phyloP scores from a whole-genome alignment of 1,140 invertebrate species.

The Drosophila ficusphila region DNA sequence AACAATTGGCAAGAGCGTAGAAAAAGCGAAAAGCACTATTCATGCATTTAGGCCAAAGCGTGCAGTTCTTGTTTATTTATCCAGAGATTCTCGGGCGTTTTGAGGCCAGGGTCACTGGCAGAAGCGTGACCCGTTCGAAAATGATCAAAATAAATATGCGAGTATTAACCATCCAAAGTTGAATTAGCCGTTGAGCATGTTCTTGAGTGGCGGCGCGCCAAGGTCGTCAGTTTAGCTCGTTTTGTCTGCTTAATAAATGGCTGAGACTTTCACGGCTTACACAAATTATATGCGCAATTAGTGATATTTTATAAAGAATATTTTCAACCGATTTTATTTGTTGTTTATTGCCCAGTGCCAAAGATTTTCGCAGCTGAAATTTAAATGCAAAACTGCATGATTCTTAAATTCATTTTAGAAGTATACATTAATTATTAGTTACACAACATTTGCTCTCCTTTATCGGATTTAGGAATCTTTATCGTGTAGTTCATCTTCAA shows the following conservation, averaged over 20 bases:
- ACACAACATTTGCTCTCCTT: not conserved
- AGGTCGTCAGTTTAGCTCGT: conserved; percentile 29
- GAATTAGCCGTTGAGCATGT: conserved; percentile 16
- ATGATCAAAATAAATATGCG: conserved; percentile 24
- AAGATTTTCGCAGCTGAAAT: too few relatives aligned
- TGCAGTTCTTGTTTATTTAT: not conserved
- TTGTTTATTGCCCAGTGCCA: too few relatives aligned
- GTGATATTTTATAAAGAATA: not conserved
- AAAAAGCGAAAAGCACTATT: not conserved
- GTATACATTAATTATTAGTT: not conserved
- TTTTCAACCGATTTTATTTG: too few relatives aligned
- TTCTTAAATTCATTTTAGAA: not conserved
- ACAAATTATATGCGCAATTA: not conserved
- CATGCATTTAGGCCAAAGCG: not conserved
- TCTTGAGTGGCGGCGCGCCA: conserved; percentile 15
- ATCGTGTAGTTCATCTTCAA: not conserved
- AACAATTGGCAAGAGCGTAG: not conserved
- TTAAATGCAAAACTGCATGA: too few relatives aligned
- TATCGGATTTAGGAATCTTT: not conserved
- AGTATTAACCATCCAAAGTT: conserved; percentile 24
- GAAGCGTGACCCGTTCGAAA: conserved; percentile 27
- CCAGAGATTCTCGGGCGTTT: conserved; percentile 1
- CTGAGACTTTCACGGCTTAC: conserved; percentile 9
- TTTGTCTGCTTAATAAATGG: conserved; percentile 22
- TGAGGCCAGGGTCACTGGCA: conserved; percentile 11